Conservation (phyloP, 2,113 vertebrate species). For the Bubo scandiacus region DNA sequence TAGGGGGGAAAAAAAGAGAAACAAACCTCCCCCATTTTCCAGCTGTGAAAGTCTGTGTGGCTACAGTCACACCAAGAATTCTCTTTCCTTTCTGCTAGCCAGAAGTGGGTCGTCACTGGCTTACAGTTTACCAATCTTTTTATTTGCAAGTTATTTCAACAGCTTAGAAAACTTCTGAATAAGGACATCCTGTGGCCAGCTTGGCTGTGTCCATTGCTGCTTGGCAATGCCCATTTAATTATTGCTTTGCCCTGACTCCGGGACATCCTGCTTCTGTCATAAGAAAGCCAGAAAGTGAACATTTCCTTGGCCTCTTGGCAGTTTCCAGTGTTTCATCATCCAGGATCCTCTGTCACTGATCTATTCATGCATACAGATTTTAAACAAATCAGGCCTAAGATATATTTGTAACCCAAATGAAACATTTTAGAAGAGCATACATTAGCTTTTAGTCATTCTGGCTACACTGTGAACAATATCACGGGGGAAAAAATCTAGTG, state of each 20-base stretch:
- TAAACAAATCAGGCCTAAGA: neutral
- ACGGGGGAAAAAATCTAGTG: neutral
- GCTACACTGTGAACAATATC: neutral
- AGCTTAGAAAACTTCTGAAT: neutral
- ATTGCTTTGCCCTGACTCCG: neutral
- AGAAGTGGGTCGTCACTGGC: neutral
- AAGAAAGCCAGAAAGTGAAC: neutral
- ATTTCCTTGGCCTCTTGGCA: neutral
- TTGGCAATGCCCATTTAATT: neutral
- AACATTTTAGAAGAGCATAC: neutral
- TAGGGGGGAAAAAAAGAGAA: neutral
- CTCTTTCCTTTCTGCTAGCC: neutral
- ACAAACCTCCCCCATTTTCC: accelerated
- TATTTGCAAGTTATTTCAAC: neutral
- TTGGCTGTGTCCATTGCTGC: neutral
- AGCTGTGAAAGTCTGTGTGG: neutral
- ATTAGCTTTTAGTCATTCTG: neutral
- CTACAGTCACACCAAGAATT: neutral
- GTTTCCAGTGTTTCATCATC: constrained; percentile 10
- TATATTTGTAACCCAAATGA: neutral
- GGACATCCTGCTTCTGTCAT: neutral
- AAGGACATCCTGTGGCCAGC: neutral
- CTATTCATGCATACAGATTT: constrained; percentile 6
- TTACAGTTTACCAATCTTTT: neutral
- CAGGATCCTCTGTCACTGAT: constrained; percentile 5